phyloP scores from a whole-genome alignment of 2,888 invertebrate species.

The Phortica okadai region DNA sequence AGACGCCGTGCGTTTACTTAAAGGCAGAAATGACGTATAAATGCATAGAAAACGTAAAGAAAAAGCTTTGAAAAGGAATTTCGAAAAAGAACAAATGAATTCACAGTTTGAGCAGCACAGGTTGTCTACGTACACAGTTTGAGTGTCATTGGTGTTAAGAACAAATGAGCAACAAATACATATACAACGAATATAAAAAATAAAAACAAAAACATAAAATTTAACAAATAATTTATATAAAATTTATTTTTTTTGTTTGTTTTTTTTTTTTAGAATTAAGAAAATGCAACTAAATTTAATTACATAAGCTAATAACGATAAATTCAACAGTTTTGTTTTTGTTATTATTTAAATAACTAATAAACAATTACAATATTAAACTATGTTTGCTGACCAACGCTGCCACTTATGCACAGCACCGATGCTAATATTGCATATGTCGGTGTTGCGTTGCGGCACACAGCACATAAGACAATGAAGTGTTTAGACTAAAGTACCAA shows the following conservation, averaged over 20 bases:
- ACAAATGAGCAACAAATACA: conserved; percentile 15
- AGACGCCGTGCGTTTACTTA: conserved; percentile 16
- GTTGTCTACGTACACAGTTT: not conserved
- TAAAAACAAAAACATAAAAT: conserved; percentile 26
- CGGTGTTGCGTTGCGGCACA: not conserved
- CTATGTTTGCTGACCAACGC: not conserved
- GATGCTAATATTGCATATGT: too few species aligned
- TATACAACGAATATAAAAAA: conserved; percentile 34
- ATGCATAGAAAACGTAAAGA: not conserved
- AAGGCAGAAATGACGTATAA: not conserved
- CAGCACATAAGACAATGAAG: conserved; percentile 40
- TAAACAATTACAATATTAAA: conserved; percentile 2
- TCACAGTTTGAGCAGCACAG: conserved; percentile 15
- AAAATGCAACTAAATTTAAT: conserved; percentile 1
- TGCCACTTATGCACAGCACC: too few species aligned
- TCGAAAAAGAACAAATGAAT: not conserved
- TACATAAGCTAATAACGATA: conserved; percentile 35
- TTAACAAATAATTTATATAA: not conserved
- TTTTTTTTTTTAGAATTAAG: conserved; percentile 12
- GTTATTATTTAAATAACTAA: not conserved
- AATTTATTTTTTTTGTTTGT: not conserved
- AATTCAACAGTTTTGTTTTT: conserved; percentile 42
- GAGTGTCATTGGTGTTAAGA: not conserved
- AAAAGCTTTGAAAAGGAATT: not conserved
- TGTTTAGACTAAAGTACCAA: not conserved